Percentiles rank a stretch among this genome's conserved stretches.
Conservation (phyloP, 2,797 vertebrate genomes). For the Paramormyrops hopkinsi region DNA sequence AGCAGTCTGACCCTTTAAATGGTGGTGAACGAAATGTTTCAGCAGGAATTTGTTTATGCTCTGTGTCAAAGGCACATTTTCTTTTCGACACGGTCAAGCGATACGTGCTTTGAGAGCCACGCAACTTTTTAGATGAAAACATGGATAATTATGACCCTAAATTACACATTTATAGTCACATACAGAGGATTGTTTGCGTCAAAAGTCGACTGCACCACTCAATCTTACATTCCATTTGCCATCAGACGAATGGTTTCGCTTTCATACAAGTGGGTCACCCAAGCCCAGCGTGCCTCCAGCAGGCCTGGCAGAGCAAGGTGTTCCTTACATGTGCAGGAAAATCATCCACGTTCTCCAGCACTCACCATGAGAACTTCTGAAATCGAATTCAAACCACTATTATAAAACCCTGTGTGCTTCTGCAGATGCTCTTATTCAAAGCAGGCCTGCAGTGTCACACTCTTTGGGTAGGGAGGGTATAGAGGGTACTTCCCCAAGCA, state of each 20-base stretch:
- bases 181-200: background rate
- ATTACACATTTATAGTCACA: background rate
- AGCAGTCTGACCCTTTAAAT: background rate
- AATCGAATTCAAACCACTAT: background rate
- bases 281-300: background rate
- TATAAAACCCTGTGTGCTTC: background rate
- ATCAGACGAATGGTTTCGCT: background rate
- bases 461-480: background rate
- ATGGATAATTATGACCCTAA: background rate
- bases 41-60: background rate
- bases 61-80: background rate
- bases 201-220: background rate
- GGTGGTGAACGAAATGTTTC: background rate
- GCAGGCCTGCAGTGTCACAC: background rate
- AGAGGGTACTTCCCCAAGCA: background rate
- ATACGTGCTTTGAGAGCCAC: background rate
- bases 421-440: background rate
- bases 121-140: background rate
- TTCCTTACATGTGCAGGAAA: background rate
- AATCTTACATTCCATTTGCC: background rate
- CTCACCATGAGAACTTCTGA: background rate
- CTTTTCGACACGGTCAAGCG: background rate
- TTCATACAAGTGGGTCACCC: background rate
- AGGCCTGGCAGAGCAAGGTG: background rate
- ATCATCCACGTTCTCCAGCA: background rate